These are phyloP conservation scores for Origma solitaria DNA, from an alignment of 2,113 vertebrate species.

Conservation along the genomic window DNA sequence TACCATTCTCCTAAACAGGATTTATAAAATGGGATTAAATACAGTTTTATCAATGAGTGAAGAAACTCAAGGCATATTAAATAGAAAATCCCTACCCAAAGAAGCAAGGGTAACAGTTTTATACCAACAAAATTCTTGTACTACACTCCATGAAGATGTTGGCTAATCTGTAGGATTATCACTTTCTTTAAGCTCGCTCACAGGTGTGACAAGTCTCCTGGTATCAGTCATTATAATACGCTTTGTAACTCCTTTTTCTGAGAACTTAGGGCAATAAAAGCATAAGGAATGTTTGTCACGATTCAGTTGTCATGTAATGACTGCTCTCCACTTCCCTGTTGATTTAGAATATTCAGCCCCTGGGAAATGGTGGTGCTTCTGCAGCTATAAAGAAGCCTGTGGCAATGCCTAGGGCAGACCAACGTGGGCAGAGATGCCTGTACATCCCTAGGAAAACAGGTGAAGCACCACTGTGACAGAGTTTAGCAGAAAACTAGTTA, in stretches of 20 bases:
- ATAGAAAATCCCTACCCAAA: not conserved
- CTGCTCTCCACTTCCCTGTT: not conserved
- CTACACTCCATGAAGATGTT: not conserved
- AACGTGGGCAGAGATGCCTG: not conserved
- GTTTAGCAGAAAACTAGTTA: not conserved
- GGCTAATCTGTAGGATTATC: not conserved
- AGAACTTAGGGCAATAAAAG: constrained; percentile 24
- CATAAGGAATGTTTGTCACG: not conserved
- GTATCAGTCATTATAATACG: not conserved
- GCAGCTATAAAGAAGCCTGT: not conserved
- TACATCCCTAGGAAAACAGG: not conserved
- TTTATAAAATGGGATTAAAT: constrained; percentile 39
- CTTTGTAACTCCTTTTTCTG: not conserved
- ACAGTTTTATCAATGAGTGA: not conserved
- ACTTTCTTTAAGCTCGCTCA: not conserved
- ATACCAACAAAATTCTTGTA: not conserved
- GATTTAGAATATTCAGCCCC: not conserved
- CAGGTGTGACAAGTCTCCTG: not conserved
- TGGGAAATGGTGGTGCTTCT: not conserved
- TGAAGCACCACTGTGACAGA: not conserved
- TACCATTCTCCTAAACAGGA: not conserved
- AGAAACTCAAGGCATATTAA: not conserved
- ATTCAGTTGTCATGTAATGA: constrained; percentile 9
- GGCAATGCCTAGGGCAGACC: not conserved
- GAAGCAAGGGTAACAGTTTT: not conserved